Evolutionary conservation across 2,888 invertebrate genomes (phyloP).

Genomic region (Tuberolachnus salignus): DNA sequence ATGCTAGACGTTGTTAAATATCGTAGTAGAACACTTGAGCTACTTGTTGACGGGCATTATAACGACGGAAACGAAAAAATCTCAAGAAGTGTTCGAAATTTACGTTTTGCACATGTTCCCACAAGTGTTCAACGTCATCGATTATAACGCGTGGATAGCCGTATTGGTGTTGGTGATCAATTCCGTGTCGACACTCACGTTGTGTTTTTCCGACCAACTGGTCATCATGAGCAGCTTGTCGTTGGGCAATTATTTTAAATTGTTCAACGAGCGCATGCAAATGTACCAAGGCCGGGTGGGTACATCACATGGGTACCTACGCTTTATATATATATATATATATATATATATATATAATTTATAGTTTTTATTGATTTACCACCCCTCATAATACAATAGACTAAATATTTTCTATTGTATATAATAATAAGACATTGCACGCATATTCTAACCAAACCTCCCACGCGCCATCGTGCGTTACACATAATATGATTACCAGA

Average conservation of each 20-base stretch:
- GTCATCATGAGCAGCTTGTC: constrained; percentile 57
- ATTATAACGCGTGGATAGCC: constrained; percentile 54
- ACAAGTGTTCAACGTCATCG: constrained; percentile 56
- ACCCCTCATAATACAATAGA: no score
- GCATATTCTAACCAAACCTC: no score
- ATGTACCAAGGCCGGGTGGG: constrained; percentile 35
- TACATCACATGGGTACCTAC: not conserved
- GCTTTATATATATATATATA: no score
- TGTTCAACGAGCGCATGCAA: constrained; percentile 50
- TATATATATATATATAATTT: no score
- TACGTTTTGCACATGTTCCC: constrained; percentile 56
- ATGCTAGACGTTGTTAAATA: not conserved
- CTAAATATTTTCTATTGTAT: no score
- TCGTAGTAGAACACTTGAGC: constrained; percentile 57
- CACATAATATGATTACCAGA: no score
- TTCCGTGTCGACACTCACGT: constrained; percentile 55
- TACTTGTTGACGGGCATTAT: constrained; percentile 51
- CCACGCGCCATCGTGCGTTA: no score
- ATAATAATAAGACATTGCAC: no score
- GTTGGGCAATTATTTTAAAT: constrained; percentile 57
- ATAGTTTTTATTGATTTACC: not conserved
- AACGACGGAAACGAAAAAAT: constrained; percentile 28
- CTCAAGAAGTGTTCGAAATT: constrained; percentile 51
- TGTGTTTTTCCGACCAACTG: constrained; percentile 57
- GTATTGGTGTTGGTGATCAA: constrained; percentile 55